Evolutionary conservation across 2,797 vertebrate species (phyloP).

Genomic region (Mionectes olivaceus): DNA sequence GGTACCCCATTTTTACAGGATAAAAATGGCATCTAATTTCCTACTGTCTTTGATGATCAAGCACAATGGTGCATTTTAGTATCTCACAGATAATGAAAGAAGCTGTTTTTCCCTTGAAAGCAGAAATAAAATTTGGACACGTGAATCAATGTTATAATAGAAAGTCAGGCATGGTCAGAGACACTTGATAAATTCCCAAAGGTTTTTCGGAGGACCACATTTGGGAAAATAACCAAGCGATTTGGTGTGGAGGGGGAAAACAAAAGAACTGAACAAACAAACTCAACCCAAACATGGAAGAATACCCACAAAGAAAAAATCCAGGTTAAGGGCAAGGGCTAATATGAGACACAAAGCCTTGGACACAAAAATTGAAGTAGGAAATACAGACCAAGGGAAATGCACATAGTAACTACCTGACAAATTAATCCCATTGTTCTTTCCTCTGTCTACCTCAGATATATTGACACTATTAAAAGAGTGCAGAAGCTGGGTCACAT

Average conservation of each 20-base stretch:
- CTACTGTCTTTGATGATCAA: not conserved
- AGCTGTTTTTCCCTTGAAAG: not conserved
- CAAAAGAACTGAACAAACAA: not conserved
- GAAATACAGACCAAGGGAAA: not conserved
- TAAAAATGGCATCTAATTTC: not conserved
- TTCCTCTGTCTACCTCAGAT: not conserved
- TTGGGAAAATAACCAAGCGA: not conserved
- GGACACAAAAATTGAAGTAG: not conserved
- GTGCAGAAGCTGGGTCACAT: not conserved
- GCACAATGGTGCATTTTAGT: not conserved
- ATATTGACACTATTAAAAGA: not conserved
- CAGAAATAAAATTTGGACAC: not conserved
- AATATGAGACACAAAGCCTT: not conserved
- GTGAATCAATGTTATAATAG: not conserved
- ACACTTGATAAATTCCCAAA: not conserved
- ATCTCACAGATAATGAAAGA: not conserved
- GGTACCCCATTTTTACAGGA: not conserved
- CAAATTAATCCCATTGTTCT: not conserved
- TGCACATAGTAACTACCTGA: not conserved
- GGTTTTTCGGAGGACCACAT: not conserved
- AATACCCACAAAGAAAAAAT: not conserved
- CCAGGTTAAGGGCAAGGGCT: not conserved
- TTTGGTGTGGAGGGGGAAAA: fast-evolving
- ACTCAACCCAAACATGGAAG: not conserved
- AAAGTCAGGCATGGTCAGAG: not conserved